phyloP scores from a whole-genome alignment of 2,797 vertebrate genomes.

The Peromyscus aztecus region DNA sequence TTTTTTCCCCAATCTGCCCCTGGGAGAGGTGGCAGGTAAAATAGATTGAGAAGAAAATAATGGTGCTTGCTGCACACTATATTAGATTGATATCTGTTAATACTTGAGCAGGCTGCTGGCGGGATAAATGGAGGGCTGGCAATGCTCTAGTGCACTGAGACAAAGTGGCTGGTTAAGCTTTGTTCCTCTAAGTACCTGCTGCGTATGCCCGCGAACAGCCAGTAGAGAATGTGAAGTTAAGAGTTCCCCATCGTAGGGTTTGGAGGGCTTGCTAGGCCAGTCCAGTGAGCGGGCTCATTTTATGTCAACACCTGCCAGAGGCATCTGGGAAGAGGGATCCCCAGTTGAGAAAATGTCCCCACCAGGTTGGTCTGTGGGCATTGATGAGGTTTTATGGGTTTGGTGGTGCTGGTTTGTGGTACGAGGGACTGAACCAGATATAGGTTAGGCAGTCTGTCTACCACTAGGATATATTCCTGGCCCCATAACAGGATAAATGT shows the following conservation, averaged over 20 bases:
- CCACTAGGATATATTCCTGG: not conserved
- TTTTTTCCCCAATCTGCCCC: conserved; percentile 81
- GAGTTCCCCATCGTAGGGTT: not conserved
- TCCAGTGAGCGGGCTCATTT: too few species aligned
- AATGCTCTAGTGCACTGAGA: conserved; percentile 28
- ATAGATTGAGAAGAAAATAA: conserved; percentile 78
- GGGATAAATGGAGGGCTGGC: conserved; percentile 52
- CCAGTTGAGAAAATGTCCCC: not conserved
- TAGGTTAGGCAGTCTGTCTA: not conserved
- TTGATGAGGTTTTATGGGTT: not conserved
- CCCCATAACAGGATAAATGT: not conserved
- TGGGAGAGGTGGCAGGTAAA: conserved; percentile 77
- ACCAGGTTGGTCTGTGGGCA: not conserved
- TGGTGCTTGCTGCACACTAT: conserved; percentile 70
- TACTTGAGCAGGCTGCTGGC: conserved; percentile 76
- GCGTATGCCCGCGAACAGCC: not conserved
- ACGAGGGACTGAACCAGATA: not conserved
- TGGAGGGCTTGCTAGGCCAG: not conserved
- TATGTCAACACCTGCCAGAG: not conserved
- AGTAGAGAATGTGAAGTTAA: not conserved
- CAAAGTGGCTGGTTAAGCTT: conserved; percentile 66
- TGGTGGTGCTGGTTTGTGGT: not conserved
- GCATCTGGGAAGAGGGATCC: not conserved
- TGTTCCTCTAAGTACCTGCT: conserved; percentile 64
- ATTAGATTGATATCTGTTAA: conserved; percentile 84